These are phyloP conservation scores for Gila orcuttii DNA, from an alignment of 2,113 vertebrate species.

Conservation along the genomic window DNA sequence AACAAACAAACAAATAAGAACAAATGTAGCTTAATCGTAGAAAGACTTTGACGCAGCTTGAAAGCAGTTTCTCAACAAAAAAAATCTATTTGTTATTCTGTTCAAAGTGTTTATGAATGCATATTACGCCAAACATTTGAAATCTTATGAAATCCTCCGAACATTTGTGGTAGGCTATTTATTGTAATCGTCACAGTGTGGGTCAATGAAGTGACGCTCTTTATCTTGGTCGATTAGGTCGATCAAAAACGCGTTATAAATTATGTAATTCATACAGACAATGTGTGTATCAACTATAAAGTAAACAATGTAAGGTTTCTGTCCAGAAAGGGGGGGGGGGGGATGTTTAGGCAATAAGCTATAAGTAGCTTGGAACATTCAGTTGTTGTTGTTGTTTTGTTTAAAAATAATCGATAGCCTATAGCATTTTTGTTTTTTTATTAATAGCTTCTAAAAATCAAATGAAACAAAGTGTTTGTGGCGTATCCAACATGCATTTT, in stretches of 20 bases:
- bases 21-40: not conserved
- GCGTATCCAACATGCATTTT: not conserved
- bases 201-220: not conserved
- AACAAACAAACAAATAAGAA: constrained; percentile 1
- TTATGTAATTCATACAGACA: not conserved
- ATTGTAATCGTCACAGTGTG: not conserved
- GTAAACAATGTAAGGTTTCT: not conserved
- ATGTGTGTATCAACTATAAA: not conserved
- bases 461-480: not conserved
- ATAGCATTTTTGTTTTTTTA: not conserved
- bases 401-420: not conserved
- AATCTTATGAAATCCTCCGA: not conserved
- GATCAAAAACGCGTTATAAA: not conserved
- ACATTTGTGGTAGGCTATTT: not conserved
- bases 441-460: not conserved
- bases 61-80: not conserved
- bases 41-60: not conserved
- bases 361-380: no score
- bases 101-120: not conserved
- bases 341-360: not conserved
- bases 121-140: not conserved
- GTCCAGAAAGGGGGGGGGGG: not conserved
- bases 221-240: not conserved
- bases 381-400: not conserved
- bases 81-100: not conserved